Conservation (phyloP, 2,113 vertebrate species). For the Fregata magnificens region DNA sequence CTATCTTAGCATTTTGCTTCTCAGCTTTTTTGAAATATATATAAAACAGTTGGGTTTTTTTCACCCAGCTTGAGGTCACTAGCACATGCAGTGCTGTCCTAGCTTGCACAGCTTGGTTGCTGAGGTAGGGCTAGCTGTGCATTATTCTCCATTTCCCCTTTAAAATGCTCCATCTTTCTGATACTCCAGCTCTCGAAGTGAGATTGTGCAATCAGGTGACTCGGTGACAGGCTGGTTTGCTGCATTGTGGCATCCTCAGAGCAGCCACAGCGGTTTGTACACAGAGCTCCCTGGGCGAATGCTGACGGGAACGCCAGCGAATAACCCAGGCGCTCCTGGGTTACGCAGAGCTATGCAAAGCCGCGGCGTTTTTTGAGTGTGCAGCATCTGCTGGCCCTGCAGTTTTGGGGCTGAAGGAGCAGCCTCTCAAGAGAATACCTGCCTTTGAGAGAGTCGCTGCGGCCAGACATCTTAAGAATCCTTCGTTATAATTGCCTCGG, state of each 20-base stretch:
- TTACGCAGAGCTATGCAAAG: not conserved
- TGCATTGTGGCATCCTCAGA: conserved; percentile 46
- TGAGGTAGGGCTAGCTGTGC: not conserved
- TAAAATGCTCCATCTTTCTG: conserved; percentile 52
- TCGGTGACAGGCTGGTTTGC: conserved; percentile 34
- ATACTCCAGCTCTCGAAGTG: not conserved
- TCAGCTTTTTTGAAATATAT: not conserved
- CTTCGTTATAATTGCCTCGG: not conserved
- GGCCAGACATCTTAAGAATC: not conserved
- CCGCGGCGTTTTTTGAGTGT: fast-evolving
- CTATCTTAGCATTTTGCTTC: not conserved
- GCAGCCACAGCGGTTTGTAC: not conserved
- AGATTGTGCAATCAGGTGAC: conserved; percentile 51
- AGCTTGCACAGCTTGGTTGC: not conserved
- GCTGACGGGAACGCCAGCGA: not conserved
- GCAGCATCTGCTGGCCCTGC: not conserved
- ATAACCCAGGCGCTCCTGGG: not conserved
- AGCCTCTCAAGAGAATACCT: not conserved
- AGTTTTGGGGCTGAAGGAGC: not conserved
- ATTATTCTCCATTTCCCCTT: conserved; percentile 50
- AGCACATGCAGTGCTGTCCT: not conserved
- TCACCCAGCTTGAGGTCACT: not conserved
- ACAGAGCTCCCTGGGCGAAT: not conserved
- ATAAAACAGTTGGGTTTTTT: not conserved
- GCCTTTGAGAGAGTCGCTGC: not conserved